Evolutionary conservation across 2,113 vertebrate species (phyloP).

Genomic region (Microtus pennsylvanicus): DNA sequence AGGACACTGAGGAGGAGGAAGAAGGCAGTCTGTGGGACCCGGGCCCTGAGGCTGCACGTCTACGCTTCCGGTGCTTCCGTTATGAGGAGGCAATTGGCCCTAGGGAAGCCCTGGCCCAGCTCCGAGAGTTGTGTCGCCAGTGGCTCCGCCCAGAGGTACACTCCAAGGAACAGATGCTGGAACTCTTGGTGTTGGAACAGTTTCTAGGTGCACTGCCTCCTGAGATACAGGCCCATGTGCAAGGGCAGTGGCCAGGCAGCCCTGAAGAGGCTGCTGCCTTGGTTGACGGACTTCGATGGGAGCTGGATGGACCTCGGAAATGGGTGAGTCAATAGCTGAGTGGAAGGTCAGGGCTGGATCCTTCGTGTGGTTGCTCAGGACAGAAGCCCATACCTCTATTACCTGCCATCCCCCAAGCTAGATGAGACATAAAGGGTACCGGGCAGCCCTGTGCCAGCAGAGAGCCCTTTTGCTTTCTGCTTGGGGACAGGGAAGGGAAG

Average conservation of each 20-base stretch:
- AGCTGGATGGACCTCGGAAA: constrained; percentile 63
- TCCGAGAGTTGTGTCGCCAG: constrained; percentile 73
- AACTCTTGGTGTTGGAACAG: constrained; percentile 82
- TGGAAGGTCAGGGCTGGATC: not conserved
- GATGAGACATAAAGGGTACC: not conserved
- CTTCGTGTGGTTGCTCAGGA: not conserved
- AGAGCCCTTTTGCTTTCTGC: not conserved
- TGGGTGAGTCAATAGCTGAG: constrained; percentile 57
- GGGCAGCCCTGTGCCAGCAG: not conserved
- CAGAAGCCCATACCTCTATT: not conserved
- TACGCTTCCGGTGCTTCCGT: constrained; percentile 73
- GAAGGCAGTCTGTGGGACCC: constrained; percentile 42
- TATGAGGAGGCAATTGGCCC: constrained; percentile 72
- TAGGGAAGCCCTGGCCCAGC: constrained; percentile 67
- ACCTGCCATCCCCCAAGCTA: not conserved
- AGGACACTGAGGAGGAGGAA: constrained; percentile 63
- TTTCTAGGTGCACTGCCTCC: constrained; percentile 76
- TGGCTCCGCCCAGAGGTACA: constrained; percentile 78
- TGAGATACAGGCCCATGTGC: constrained; percentile 67
- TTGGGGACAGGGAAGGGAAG: not conserved
- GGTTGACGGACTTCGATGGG: constrained; percentile 61
- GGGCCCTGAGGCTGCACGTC: constrained; percentile 62
- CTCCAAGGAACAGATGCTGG: constrained; percentile 82
- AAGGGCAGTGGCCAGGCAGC: constrained; percentile 63
- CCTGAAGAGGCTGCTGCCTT: constrained; percentile 77